Conservation (phyloP, 1,140 invertebrate species). For the Phthorimaea operculella region DNA sequence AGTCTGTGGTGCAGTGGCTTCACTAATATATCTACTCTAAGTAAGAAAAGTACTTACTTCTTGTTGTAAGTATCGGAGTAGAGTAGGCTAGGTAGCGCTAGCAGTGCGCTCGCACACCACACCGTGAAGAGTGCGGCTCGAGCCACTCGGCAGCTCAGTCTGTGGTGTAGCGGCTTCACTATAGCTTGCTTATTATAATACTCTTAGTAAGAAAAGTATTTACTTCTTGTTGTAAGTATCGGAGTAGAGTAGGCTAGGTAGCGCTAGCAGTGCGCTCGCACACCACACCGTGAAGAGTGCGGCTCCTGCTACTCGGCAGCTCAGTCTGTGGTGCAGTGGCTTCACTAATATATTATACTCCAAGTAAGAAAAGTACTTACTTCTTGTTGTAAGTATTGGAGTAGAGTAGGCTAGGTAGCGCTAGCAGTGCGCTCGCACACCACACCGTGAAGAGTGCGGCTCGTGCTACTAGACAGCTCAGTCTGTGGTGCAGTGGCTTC, state of each 20-base stretch:
- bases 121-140: conserved; percentile 79
- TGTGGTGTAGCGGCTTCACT: conserved; percentile 85
- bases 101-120: too few species aligned
- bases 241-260: too few species aligned
- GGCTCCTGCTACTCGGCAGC: conserved; percentile 76
- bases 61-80: too few species aligned
- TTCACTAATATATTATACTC: conserved; percentile 67
- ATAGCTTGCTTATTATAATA: too few species aligned
- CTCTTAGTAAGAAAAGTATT: too few species aligned
- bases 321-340: conserved; percentile 83
- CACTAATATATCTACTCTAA: too few species aligned
- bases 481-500: conserved; percentile 83
- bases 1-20: conserved; percentile 86
- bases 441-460: conserved; percentile 83
- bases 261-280: too few species aligned
- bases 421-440: conserved; percentile 78
- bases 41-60: too few species aligned
- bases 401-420: conserved; percentile 83
- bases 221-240: too few species aligned
- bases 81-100: too few species aligned
- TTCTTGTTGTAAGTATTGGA: conserved; percentile 79
- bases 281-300: conserved; percentile 82
- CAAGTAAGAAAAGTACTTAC: conserved; percentile 61
- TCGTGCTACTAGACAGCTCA: conserved; percentile 79
- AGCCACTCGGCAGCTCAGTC: conserved; percentile 80